Evolutionary conservation across 2,113 vertebrate genomes (phyloP).

Genomic region (Pluvianellus socialis): DNA sequence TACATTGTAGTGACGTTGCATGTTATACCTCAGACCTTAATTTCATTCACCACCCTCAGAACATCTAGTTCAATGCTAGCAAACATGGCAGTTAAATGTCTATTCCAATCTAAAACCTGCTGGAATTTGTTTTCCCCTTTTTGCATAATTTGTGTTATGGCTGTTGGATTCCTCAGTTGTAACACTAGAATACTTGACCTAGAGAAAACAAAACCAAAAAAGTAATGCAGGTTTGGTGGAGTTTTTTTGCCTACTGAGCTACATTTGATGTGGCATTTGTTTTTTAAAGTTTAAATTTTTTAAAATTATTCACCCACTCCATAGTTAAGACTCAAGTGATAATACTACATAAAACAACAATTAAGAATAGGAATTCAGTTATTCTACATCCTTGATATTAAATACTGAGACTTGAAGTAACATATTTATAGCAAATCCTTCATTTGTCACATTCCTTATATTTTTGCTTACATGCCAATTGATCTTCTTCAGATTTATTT

Average conservation of each 20-base stretch:
- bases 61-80: not conserved
- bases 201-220: not conserved
- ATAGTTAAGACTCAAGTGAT: not conserved
- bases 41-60: not conserved
- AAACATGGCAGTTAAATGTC: not conserved
- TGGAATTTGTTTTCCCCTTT: not conserved
- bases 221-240: not conserved
- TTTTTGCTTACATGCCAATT: not conserved
- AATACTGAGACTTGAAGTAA: not conserved
- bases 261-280: not conserved
- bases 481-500: not conserved
- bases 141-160: not conserved
- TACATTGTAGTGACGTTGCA: fast-evolving
- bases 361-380: not conserved
- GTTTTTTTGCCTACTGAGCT: not conserved
- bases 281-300: not conserved
- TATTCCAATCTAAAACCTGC: not conserved
- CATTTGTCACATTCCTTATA: not conserved
- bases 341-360: not conserved
- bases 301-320: not conserved
- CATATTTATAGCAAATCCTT: not conserved
- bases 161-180: not conserved
- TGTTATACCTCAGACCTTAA: not conserved
- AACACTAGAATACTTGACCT: not conserved
- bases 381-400: not conserved